Base-by-base conservation (phyloP, 2,888 invertebrate genomes). In the Ephialtes manifestator region DNA sequence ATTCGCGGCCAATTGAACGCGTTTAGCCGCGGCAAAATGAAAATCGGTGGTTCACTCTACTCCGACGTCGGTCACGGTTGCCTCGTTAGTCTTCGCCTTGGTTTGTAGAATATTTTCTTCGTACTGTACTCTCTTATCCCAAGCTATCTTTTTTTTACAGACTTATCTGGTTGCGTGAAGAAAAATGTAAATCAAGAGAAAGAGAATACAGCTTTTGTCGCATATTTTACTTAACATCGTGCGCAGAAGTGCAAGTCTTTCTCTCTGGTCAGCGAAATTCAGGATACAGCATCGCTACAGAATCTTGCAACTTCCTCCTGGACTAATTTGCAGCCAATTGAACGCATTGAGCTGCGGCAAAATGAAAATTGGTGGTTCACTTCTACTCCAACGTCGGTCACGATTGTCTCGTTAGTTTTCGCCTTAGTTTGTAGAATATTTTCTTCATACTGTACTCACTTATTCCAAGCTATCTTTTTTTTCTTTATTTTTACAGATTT, bases 271-370 rank as follows among this genome's bases (percentile, higher is more conserved):
- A 83, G 80, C 63, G 39, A 60, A 80, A 83, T 80, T 71, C 60
- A 43, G 76, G 63, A 79, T 83, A 70, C 70, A 68, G 35, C 28
- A 48, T 67, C 58, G 68, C 24, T 39, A 55, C 55, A 70, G 81
- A 74, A 78, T 81, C 84, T 75, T 60, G 84, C 88, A 88, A 87
- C 87, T 90, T 90, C 90, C 89, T 89, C 82, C 83, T 85, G 81
- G 70, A 81, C 81, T 86, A 87, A 88, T 88, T 88, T 79, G 80
- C 84, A 85, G 74, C 81, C 87, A 85, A 88, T 88, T 88, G 86
- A 83, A 83, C 83, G 81, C 85, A 85, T 87, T 87, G 86, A 86
- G 78, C 80, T 75, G 68, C 24, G 71, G 71, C 74, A 74, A 86
- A 87, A 88, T 82, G 87, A 87, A 89, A 89, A 89, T 89, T 87